Evolutionary conservation across 2,797 vertebrate species (phyloP).

Genomic region (Tinamus major): DNA sequence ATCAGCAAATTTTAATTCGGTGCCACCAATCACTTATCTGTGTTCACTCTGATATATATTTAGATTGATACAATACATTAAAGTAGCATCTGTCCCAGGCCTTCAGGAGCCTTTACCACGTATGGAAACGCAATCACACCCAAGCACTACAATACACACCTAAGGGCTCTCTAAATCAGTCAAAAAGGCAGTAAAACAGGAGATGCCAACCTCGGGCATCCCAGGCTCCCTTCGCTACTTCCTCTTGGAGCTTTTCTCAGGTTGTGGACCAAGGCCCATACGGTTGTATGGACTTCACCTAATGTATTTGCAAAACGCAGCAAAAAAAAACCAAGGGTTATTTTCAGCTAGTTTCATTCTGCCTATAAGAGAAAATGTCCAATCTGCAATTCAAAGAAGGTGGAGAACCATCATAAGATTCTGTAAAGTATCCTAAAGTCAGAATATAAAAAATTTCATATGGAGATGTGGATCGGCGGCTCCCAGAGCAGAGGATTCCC

Average conservation of each 20-base stretch:
- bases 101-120: neutral
- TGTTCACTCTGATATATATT: neutral
- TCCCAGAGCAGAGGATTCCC: neutral
- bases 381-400: neutral
- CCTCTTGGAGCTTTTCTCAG: neutral
- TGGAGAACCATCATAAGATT: neutral
- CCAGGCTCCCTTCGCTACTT: neutral
- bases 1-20: neutral
- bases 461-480: neutral
- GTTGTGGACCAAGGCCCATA: accelerated
- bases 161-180: neutral
- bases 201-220: neutral
- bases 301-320: neutral
- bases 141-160: neutral
- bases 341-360: neutral
- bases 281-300: too few species aligned
- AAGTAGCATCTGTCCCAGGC: neutral
- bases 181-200: neutral
- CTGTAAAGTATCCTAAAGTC: neutral
- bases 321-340: accelerated
- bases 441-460: neutral
- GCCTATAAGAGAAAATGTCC: neutral
- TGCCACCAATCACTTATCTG: neutral
- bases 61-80: neutral
- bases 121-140: neutral